A percentile compares a stretch with the other conserved stretches of the same genome.
phyloP scores from a whole-genome alignment of 2,888 invertebrate species.

The Neoscelio sp. region DNA sequence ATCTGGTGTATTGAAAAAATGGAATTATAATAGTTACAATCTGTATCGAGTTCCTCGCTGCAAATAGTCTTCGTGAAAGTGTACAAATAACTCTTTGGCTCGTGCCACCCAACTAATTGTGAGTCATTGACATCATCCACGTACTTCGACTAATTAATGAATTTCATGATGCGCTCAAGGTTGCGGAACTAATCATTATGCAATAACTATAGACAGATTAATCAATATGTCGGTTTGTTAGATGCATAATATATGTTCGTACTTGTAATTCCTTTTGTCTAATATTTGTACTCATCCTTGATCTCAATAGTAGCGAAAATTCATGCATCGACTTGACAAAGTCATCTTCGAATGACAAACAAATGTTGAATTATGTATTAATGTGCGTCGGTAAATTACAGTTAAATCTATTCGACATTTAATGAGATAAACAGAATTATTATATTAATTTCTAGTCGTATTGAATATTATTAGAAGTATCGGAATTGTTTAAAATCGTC shows the following conservation, averaged over 20 bases:
- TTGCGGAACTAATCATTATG: conserved; percentile 60
- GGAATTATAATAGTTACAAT: too few relatives aligned
- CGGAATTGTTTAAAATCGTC: too few relatives aligned
- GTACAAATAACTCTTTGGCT: not conserved
- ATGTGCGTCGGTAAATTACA: not conserved
- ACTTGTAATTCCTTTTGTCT: conserved; percentile 13
- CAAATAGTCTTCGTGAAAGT: conserved; percentile 19
- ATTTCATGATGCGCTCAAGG: conserved; percentile 57
- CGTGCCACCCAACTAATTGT: conserved; percentile 11
- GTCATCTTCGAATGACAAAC: conserved; percentile 14
- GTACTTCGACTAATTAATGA: conserved; percentile 49
- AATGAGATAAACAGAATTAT: conserved; percentile 18
- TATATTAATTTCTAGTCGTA: too few relatives aligned
- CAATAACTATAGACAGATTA: conserved; percentile 50
- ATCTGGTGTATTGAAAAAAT: too few relatives aligned
- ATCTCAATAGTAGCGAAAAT: conserved; percentile 32
- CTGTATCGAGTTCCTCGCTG: not conserved
- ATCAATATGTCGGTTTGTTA: conserved; percentile 38
- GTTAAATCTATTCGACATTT: not conserved
- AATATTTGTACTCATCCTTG: conserved; percentile 55
- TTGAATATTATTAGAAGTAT: too few relatives aligned
- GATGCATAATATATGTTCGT: conserved; percentile 54
- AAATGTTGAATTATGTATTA: conserved; percentile 39
- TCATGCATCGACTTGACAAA: conserved; percentile 25
- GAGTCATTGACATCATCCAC: conserved; percentile 52